A percentile compares a stretch with the other conserved stretches of the same genome.
phyloP scores from a whole-genome alignment of 2,113 vertebrate genomes.

The Chamaea fasciata region DNA sequence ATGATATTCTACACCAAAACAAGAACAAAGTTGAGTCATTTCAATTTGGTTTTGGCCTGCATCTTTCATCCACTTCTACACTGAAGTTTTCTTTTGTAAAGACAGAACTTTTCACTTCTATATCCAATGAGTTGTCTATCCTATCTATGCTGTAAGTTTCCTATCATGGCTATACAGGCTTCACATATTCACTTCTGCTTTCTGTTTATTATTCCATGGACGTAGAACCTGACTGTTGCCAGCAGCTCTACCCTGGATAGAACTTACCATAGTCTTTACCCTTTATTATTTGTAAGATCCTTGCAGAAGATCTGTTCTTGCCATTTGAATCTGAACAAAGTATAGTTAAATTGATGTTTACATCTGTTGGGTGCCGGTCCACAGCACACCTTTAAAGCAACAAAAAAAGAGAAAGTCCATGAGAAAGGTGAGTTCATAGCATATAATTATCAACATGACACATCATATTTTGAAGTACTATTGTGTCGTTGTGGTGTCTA shows the following conservation, averaged over 20 bases:
- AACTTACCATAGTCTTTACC: conserved; percentile 96
- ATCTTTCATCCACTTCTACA: background rate
- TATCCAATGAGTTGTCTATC: background rate
- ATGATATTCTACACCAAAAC: background rate
- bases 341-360: conserved; percentile 88
- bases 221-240: background rate
- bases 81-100: background rate
- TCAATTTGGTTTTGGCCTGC: background rate
- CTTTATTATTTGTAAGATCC: conserved; percentile 92
- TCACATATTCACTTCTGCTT: background rate
- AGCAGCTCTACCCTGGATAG: background rate
- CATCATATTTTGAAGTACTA: background rate
- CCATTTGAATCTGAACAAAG: conserved; percentile 91
- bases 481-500: background rate
- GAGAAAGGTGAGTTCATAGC: background rate
- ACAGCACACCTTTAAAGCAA: conserved; percentile 85
- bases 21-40: background rate
- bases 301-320: conserved; percentile 88
- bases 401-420: background rate
- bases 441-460: background rate
- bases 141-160: background rate
- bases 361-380: conserved; percentile 83
- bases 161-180: background rate
- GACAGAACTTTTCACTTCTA: background rate
- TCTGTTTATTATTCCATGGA: background rate